These are phyloP conservation scores for Dasypogon diadema DNA, from an alignment of 2,888 invertebrate species.

Conservation along the genomic window DNA sequence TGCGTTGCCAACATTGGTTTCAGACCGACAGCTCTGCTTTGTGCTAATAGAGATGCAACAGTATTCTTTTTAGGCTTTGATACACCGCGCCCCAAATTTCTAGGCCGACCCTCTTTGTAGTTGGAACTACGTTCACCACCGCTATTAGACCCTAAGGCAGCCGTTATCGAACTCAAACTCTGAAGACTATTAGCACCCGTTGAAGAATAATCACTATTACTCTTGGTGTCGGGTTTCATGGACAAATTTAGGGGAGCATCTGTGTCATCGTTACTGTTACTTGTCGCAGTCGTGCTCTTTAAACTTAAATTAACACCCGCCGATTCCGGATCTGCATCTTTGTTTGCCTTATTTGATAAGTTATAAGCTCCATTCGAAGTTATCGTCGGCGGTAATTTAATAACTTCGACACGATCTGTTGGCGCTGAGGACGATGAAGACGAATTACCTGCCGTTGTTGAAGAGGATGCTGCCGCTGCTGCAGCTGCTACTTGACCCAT, in stretches of 20 bases:
- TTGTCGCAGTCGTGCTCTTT: constrained; percentile 63
- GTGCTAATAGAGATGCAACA: constrained; percentile 87
- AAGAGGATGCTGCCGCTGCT: constrained; percentile 53
- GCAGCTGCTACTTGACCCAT: constrained; percentile 66
- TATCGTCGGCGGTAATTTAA: constrained; percentile 80
- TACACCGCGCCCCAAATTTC: constrained; percentile 87
- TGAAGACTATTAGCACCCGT: constrained; percentile 65
- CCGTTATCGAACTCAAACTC: constrained; percentile 68
- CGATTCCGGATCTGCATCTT: constrained; percentile 63
- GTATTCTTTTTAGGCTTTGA: constrained; percentile 94
- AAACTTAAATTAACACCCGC: constrained; percentile 66
- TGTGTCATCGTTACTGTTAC: constrained; percentile 71
- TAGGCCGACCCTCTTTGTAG: constrained; percentile 81
- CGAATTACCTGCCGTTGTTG: constrained; percentile 53
- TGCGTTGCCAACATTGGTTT: constrained; percentile 83
- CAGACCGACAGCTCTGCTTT: constrained; percentile 85
- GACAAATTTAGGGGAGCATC: constrained; percentile 88
- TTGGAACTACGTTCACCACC: constrained; percentile 60
- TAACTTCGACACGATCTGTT: constrained; percentile 83
- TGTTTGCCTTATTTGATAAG: constrained; percentile 66
- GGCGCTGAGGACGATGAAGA: constrained; percentile 50
- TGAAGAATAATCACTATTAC: constrained; percentile 51
- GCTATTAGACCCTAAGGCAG: constrained; percentile 65
- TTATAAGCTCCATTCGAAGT: constrained; percentile 71
- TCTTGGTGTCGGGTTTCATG: constrained; percentile 75